Evolutionary conservation across 2,888 invertebrate genomes (phyloP).

Genomic region (Caenorhabditis macrosperma): DNA sequence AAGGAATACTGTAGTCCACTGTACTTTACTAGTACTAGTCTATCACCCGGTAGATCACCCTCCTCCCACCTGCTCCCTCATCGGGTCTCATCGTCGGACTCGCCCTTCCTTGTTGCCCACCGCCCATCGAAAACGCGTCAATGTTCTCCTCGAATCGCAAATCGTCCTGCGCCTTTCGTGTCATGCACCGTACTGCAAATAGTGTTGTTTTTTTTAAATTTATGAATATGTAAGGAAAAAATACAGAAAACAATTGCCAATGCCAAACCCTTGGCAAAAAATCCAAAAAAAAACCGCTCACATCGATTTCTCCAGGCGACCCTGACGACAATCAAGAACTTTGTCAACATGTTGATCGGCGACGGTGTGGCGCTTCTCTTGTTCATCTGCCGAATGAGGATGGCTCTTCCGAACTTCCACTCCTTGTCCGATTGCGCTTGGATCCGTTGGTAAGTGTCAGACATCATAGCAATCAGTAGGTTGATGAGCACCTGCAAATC

Average conservation of each 20-base stretch:
- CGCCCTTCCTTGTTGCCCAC: conserved; percentile 73
- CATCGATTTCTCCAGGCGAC: conserved; percentile 79
- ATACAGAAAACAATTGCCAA: too few relatives aligned
- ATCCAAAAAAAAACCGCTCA: conserved; percentile 63
- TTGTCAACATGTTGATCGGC: conserved; percentile 95
- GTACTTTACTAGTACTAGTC: not conserved
- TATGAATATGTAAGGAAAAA: too few relatives aligned
- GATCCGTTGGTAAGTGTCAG: conserved; percentile 94
- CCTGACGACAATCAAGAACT: conserved; percentile 80
- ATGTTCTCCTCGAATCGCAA: conserved; percentile 80
- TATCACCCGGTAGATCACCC: too few relatives aligned
- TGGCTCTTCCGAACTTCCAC: conserved; percentile 99
- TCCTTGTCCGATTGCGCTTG: conserved; percentile 99
- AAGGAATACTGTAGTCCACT: too few relatives aligned
- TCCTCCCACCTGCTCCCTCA: conserved; percentile 58
- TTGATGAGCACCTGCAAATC: conserved; percentile 89
- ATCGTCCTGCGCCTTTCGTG: conserved; percentile 79
- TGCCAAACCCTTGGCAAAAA: too few relatives aligned
- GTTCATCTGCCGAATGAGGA: conserved; percentile 98
- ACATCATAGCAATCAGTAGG: conserved; percentile 99
- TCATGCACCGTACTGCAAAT: conserved; percentile 79
- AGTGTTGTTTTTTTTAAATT: not conserved
- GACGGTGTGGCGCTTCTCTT: conserved; percentile 96
- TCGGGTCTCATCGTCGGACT: conserved; percentile 70
- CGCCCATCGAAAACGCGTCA: conserved; percentile 80